Evolutionary conservation across 2,888 invertebrate species (phyloP).

Genomic region (Quadroppia sp.): DNA sequence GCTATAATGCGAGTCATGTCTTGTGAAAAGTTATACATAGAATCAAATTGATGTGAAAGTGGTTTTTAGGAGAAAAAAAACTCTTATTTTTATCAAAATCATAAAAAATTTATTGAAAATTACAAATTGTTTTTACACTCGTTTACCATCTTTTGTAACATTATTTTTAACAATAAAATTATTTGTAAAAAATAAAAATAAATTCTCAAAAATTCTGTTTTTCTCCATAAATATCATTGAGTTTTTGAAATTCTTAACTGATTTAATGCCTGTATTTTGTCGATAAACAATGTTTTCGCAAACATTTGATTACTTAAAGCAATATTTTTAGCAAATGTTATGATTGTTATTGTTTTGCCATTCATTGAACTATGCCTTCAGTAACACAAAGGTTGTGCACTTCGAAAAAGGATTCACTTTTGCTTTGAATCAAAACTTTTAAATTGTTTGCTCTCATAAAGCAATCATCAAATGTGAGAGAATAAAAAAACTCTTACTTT

Average conservation of each 20-base stretch:
- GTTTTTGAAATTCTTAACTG: neutral
- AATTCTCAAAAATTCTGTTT: neutral
- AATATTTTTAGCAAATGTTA: neutral
- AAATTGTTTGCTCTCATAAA: neutral
- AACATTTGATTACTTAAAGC: slow-evolving; percentile 2
- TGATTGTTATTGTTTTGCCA: neutral
- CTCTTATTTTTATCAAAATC: too few relatives aligned
- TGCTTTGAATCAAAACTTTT: neutral
- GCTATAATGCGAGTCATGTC: neutral
- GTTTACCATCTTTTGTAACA: too few relatives aligned
- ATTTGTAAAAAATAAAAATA: too few relatives aligned
- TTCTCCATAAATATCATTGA: slow-evolving; percentile 14
- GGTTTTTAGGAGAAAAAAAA: neutral
- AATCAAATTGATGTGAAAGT: slow-evolving; percentile 2
- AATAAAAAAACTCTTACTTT: neutral
- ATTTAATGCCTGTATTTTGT: slow-evolving; percentile 16
- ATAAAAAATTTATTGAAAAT: too few relatives aligned
- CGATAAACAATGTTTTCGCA: slow-evolving; percentile 16
- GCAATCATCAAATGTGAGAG: neutral
- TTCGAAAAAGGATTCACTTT: neutral
- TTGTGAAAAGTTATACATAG: neutral
- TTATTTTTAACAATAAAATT: too few relatives aligned
- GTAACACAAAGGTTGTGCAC: slow-evolving; percentile 6
- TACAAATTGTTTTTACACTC: too few relatives aligned
- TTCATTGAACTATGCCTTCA: slow-evolving; percentile 24